Evolutionary conservation across 2,797 vertebrate genomes (phyloP), one percentile per base, ranked within the genome.

Genomic region (Neosilurus hyrtlii): DNA sequence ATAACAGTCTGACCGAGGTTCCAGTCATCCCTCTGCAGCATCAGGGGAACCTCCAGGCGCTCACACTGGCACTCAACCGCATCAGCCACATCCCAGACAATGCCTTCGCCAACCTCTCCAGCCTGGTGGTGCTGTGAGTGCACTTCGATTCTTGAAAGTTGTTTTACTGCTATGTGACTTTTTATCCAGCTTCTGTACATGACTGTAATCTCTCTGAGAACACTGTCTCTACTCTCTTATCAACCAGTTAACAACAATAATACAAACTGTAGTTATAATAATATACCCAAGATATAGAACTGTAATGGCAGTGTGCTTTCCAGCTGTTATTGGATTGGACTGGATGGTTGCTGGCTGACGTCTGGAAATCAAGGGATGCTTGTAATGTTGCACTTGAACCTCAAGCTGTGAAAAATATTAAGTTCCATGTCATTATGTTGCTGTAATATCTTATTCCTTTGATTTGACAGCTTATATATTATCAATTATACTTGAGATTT

Each of bases 71-170:
- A 0, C 97, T 99, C 59, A 99, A 99, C 93, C 95, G 94, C 90
- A 99, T 99, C 90, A 91, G 94, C 0, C 91, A 93, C 93, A 96
- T 99, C 90, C 96, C 96, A 0, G 95, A 99, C 93, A 95, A 95
- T 54, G 96, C 97, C 22, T 99, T 99, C 56, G 93, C 96, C 86
- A 99, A 99, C 91, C 97, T 99, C 74, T 96, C 96, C 54, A 98
- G 96, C 86, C 95, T 99, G 1, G 97, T 99, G 63, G 97, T 99
- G 67, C 91, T 99, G 98, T 99, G 92, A 96, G 98, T 97, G 20
- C 54, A 16, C 18, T 56, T 57, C 10, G 9, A 6, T 51, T 57
- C 18, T 4, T 43, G 9, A 37, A 49, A 43, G 43, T 8, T 43
- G 14, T 18, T 54, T 49, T 51, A 66, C 54, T 73, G 71, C 16